Evolutionary conservation across 1,140 invertebrate genomes (phyloP).

Genomic region (Drosophila serrata): DNA sequence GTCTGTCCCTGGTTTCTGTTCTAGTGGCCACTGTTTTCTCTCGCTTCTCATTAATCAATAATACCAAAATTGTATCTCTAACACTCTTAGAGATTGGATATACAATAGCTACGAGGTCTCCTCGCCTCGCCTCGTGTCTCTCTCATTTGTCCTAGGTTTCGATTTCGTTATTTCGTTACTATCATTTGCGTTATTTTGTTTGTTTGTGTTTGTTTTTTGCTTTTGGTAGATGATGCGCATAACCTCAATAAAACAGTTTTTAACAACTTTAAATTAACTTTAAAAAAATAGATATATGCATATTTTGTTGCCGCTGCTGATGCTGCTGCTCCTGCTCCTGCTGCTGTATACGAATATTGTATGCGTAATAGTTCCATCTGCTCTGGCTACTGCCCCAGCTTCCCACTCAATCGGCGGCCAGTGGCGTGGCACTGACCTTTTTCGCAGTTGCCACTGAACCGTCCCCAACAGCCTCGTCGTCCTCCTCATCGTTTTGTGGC

Average conservation of each 20-base stretch:
- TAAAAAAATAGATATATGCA: slow-evolving; percentile 73
- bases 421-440: slow-evolving; percentile 49
- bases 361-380: slow-evolving; percentile 52
- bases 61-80: slow-evolving; percentile 35
- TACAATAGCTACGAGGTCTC: slow-evolving; percentile 22
- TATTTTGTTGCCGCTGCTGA: slow-evolving; percentile 36
- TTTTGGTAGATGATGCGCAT: slow-evolving; percentile 64
- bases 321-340: slow-evolving; percentile 8
- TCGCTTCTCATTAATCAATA: slow-evolving; percentile 14
- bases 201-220: slow-evolving; percentile 17
- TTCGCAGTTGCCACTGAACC: slow-evolving; percentile 21
- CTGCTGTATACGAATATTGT: slow-evolving; percentile 48
- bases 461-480: background rate
- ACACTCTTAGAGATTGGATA: slow-evolving; percentile 23
- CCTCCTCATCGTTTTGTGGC: slow-evolving; percentile 25
- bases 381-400: slow-evolving; percentile 15
- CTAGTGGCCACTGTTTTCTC: background rate
- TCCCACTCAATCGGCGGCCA: slow-evolving; percentile 64
- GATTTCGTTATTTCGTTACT: slow-evolving; percentile 43
- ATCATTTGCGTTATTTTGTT: slow-evolving; percentile 32
- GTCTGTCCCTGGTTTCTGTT: background rate
- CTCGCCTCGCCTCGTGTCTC: slow-evolving; percentile 8
- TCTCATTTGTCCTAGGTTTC: slow-evolving; percentile 44
- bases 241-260: slow-evolving; percentile 72
- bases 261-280: slow-evolving; percentile 76